Conservation (phyloP, 2,113 vertebrate species). For the Chaetops frenatus region DNA sequence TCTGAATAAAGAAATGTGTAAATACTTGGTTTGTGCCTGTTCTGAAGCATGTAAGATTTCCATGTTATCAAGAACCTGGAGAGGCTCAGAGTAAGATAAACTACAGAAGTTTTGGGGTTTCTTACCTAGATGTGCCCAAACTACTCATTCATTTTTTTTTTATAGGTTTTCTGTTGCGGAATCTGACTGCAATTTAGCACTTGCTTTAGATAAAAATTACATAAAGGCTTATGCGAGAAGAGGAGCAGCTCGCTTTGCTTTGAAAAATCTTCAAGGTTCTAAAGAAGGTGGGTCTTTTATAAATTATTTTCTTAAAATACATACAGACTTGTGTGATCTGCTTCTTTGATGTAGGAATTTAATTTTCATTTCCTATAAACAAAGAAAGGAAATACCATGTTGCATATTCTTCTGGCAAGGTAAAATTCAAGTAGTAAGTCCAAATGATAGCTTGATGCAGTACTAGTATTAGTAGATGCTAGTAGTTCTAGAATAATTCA, state of each 20-base stretch:
- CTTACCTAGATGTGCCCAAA: background rate
- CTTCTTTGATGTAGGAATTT: background rate
- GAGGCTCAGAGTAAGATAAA: background rate
- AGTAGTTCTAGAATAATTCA: background rate
- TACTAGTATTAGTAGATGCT: background rate
- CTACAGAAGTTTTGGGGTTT: background rate
- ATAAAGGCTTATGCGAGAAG: conserved; percentile 84
- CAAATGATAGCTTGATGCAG: background rate
- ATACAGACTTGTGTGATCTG: background rate
- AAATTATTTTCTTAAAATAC: background rate
- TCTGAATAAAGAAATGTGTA: background rate
- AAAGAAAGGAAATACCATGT: background rate
- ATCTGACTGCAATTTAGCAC: conserved; percentile 92
- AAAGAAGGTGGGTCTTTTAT: conserved; percentile 75
- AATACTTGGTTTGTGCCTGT: background rate
- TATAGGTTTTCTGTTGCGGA: conserved; percentile 88
- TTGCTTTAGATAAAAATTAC: conserved; percentile 85
- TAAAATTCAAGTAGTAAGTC: background rate
- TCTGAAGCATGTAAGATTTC: background rate
- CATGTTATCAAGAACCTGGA: background rate
- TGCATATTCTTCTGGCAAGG: background rate
- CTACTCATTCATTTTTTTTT: background rate
- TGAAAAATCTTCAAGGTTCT: conserved; percentile 82
- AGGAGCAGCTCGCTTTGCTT: conserved; percentile 82
- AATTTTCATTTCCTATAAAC: background rate